These are phyloP conservation scores for Tadarida brasiliensis DNA, from an alignment of 2,797 vertebrate species.

Conservation along the genomic window DNA sequence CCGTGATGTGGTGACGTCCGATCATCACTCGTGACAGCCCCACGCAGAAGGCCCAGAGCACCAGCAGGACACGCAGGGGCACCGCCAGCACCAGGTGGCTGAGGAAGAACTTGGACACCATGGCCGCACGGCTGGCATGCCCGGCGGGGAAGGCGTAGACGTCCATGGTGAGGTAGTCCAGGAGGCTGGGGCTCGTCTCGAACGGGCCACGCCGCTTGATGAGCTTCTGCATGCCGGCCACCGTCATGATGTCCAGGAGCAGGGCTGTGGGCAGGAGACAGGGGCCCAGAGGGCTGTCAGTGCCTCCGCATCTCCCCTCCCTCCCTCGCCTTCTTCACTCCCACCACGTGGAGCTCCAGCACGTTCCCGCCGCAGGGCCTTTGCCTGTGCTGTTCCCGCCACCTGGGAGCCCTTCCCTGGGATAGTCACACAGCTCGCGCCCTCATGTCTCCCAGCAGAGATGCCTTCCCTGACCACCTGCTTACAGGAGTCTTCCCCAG, in stretches of 20 bases:
- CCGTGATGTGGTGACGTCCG: slow-evolving; percentile 95
- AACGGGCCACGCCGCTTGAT: slow-evolving; percentile 94
- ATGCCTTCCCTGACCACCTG: not conserved
- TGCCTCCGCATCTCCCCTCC: rapidly evolving
- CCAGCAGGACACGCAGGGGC: slow-evolving; percentile 94
- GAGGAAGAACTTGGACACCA: slow-evolving; percentile 98
- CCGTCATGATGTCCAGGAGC: slow-evolving; percentile 94
- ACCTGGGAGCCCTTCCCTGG: not conserved
- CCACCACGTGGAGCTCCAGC: not conserved
- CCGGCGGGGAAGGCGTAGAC: slow-evolving; percentile 95
- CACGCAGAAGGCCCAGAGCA: slow-evolving; percentile 96
- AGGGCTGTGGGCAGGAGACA: slow-evolving; percentile 88
- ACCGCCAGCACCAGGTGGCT: slow-evolving; percentile 97
- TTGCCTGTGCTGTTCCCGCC: not conserved
- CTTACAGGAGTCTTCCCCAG: no score
- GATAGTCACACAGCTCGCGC: rapidly evolving
- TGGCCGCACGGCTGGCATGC: slow-evolving; percentile 95
- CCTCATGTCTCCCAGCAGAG: not conserved
- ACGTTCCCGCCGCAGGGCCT: not conserved
- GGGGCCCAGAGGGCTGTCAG: not conserved
- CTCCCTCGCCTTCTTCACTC: rapidly evolving
- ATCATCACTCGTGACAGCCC: slow-evolving; percentile 96
- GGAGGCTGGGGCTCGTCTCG: slow-evolving; percentile 92
- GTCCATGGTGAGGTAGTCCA: slow-evolving; percentile 96
- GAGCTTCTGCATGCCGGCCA: slow-evolving; percentile 95